Percentiles rank a stretch among this genome's conserved stretches.
These are phyloP conservation scores for Phoenicopterus ruber DNA, from an alignment of 2,113 vertebrate genomes.

Conservation along the genomic window DNA sequence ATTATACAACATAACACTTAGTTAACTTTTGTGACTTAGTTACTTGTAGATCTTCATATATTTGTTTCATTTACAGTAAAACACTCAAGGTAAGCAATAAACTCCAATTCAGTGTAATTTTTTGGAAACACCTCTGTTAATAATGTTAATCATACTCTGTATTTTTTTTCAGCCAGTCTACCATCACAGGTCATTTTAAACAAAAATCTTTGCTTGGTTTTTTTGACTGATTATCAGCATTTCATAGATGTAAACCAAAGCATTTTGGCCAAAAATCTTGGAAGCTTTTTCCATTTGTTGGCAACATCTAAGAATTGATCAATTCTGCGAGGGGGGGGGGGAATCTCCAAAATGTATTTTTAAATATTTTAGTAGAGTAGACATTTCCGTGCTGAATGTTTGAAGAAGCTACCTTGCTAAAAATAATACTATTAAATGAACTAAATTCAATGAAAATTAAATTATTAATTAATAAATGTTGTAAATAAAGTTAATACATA, in stretches of 20 bases:
- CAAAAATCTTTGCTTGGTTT: not conserved
- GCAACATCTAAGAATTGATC: not conserved
- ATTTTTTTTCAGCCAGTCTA: not conserved
- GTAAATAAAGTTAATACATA: not conserved
- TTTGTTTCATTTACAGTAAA: not conserved
- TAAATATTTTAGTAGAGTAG: not conserved
- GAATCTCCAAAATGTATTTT: not conserved
- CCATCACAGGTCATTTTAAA: not conserved
- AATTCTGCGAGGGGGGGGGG: fast-evolving
- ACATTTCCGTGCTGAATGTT: not conserved
- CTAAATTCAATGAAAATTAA: not conserved
- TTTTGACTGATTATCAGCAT: not conserved
- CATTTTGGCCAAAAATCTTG: not conserved
- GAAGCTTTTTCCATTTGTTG: not conserved
- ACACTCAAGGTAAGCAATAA: not conserved
- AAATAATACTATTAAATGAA: not conserved
- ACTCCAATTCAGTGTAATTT: not conserved
- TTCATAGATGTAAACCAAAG: not conserved
- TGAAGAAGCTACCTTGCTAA: not conserved
- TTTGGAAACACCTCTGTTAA: not conserved
- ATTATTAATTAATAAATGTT: not conserved
- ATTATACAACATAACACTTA: not conserved
- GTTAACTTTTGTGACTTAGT: not conserved
- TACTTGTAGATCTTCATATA: not conserved
- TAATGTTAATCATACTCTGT: not conserved